phyloP scores from a whole-genome alignment of 2,113 vertebrate species.

The Semicossyphus pulcher region DNA sequence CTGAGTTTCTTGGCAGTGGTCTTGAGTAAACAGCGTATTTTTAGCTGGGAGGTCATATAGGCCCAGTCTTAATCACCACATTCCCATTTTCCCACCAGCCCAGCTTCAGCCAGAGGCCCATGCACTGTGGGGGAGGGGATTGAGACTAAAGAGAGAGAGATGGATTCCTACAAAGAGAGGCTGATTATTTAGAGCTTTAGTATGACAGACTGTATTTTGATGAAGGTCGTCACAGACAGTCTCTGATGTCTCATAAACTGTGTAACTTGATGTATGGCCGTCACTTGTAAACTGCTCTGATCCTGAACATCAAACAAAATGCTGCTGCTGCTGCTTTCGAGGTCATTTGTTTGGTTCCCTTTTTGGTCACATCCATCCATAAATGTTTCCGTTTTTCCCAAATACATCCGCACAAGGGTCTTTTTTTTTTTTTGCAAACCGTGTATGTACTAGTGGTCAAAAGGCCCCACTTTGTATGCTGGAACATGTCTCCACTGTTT shows the following conservation, averaged over 20 bases:
- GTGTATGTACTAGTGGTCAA: constrained; percentile 22
- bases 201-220: constrained; percentile 20
- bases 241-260: constrained; percentile 4
- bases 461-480: constrained; percentile 51
- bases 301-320: constrained; percentile 8
- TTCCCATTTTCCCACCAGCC: constrained; percentile 84
- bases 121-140: constrained; percentile 48
- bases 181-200: constrained; percentile 33
- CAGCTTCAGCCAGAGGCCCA: constrained; percentile 65
- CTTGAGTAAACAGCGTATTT: constrained; percentile 89
- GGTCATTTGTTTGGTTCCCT: constrained; percentile 1
- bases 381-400: not conserved
- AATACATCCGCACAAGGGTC: constrained; percentile 16
- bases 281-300: constrained; percentile 6
- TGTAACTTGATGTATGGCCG: not conserved
- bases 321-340: constrained; percentile 14
- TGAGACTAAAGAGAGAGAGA: constrained; percentile 24
- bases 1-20: constrained; percentile 87
- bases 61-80: constrained; percentile 83
- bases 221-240: constrained; percentile 8
- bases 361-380: constrained; percentile 28
- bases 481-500: constrained; percentile 21
- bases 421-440: constrained; percentile 35
- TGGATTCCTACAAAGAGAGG: constrained; percentile 40
- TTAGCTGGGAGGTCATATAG: constrained; percentile 89